Evolutionary conservation across 2,113 vertebrate species (phyloP).

Genomic region (Ailurus styani): DNA sequence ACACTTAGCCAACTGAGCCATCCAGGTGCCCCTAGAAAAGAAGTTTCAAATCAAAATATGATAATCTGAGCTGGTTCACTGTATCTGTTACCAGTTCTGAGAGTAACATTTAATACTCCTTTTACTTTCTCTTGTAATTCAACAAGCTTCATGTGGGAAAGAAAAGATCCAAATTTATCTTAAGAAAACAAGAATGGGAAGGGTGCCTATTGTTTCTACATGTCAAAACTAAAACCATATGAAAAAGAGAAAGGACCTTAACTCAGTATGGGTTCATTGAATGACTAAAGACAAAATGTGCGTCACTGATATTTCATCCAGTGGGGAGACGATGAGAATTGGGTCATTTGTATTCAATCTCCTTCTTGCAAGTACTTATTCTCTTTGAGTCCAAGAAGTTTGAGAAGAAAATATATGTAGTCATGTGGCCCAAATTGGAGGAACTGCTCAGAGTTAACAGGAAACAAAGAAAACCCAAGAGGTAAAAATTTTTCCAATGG

Average conservation of each 20-base stretch:
- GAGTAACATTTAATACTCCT: neutral
- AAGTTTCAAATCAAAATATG: neutral
- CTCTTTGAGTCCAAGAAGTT: neutral
- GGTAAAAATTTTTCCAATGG: neutral
- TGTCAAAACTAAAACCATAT: neutral
- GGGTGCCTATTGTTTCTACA: neutral
- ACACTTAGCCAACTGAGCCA: neutral
- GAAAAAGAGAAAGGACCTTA: neutral
- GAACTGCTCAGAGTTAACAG: neutral
- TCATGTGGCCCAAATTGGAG: neutral
- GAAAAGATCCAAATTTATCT: neutral
- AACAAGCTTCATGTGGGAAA: neutral
- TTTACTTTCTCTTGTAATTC: neutral
- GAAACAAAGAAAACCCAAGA: neutral
- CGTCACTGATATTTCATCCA: neutral
- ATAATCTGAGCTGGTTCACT: neutral
- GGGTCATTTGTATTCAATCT: neutral
- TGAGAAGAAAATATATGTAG: neutral
- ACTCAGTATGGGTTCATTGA: neutral
- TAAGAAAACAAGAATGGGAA: neutral
- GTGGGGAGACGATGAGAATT: neutral
- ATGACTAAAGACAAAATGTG: neutral
- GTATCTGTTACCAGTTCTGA: neutral
- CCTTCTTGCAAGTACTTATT: neutral
- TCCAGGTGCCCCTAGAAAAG: neutral